Conservation (phyloP, 2,888 invertebrate genomes). For the Trichogramma dendrolimi region DNA sequence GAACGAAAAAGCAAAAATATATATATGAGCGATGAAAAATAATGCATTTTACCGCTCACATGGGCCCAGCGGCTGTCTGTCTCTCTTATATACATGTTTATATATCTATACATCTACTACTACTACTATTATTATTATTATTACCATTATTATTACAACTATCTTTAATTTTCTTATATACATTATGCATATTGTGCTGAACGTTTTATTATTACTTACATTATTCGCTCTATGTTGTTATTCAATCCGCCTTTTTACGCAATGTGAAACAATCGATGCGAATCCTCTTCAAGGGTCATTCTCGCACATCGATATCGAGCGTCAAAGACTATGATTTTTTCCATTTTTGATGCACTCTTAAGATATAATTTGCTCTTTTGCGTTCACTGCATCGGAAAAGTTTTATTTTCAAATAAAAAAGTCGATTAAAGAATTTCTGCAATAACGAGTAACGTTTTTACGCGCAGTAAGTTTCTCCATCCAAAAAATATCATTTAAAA, state of each 20-base stretch:
- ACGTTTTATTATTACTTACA: too few relatives aligned
- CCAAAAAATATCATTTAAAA: conserved; percentile 53
- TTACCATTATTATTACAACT: conserved; percentile 16
- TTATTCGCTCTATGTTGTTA: conserved; percentile 36
- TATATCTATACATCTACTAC: conserved; percentile 22
- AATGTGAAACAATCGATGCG: too few relatives aligned
- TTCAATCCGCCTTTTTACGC: neutral
- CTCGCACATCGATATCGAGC: too few relatives aligned
- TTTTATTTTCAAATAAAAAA: conserved; percentile 29
- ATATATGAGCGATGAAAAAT: neutral
- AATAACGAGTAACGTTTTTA: conserved; percentile 31
- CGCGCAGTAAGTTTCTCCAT: conserved; percentile 48
- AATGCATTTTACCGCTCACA: neutral
- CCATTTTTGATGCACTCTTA: conserved; percentile 44
- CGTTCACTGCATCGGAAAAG: conserved; percentile 42
- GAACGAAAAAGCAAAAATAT: conserved; percentile 13
- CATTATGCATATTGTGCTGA: neutral
- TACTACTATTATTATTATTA: conserved; percentile 4
- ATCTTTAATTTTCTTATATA: conserved; percentile 18
- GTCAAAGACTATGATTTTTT: conserved; percentile 27
- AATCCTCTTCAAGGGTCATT: too few relatives aligned
- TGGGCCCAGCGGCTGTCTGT: conserved; percentile 17
- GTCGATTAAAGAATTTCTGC: conserved; percentile 2
- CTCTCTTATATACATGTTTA: conserved; percentile 31
- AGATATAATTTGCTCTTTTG: conserved; percentile 44